Evolutionary conservation across 2,888 invertebrate species (phyloP).

Genomic region (Tipula confusa): DNA sequence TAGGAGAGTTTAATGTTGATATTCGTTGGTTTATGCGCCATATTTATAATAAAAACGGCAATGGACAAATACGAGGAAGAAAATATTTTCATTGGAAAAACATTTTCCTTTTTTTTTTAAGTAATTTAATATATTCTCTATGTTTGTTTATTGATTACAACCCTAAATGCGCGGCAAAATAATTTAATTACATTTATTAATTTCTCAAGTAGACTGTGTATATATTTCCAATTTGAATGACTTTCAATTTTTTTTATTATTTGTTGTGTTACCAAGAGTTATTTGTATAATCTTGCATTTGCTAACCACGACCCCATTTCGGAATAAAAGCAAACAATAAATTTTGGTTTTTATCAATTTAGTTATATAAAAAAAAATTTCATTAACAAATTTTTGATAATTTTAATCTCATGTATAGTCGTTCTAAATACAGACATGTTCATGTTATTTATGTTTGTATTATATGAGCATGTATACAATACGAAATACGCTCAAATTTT

Average conservation of each 20-base stretch:
- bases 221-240: background rate
- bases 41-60: background rate
- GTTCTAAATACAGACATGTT: too few relatives aligned
- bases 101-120: too few relatives aligned
- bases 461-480: background rate
- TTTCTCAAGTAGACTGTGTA: background rate
- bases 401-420: background rate
- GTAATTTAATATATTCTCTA: background rate
- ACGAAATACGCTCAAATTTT: background rate
- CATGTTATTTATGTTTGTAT: too few relatives aligned
- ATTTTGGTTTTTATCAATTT: constrained; percentile 3
- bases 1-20: background rate
- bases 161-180: constrained; percentile 13
- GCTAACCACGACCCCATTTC: constrained; percentile 12
- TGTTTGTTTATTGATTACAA: background rate
- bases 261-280: constrained; percentile 3
- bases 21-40: background rate
- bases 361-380: background rate
- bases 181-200: constrained; percentile 7
- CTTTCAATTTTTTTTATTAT: background rate
- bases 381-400: constrained; percentile 12
- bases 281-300: constrained; percentile 20
- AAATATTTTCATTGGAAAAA: background rate
- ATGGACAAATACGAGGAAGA: background rate
- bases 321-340: background rate